Conservation (phyloP, 2,797 vertebrate genomes). For the Acanthopagrus latus region DNA sequence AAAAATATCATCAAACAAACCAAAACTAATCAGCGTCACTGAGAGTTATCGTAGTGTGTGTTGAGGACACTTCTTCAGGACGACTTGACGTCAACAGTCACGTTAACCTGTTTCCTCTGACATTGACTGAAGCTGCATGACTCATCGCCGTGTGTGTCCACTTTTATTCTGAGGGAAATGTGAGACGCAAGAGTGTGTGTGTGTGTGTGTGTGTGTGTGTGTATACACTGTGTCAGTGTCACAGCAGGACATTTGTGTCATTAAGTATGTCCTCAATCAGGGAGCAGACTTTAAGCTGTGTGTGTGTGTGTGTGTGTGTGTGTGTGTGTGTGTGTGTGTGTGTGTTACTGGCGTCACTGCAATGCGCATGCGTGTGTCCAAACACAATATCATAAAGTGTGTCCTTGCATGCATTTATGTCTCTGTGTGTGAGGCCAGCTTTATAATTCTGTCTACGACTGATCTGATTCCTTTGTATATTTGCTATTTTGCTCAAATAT, state of each 20-base stretch:
- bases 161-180: slow-evolving; percentile 40
- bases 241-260: slow-evolving; percentile 69
- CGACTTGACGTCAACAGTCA: slow-evolving; percentile 18
- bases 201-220: slow-evolving; percentile 23
- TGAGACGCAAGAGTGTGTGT: slow-evolving; percentile 29
- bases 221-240: slow-evolving; percentile 20
- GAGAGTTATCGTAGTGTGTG: neutral
- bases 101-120: slow-evolving; percentile 42
- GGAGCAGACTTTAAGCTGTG: slow-evolving; percentile 29
- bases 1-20: neutral
- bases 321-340: slow-evolving; percentile 16
- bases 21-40: neutral
- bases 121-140: slow-evolving; percentile 47
- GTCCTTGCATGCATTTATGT: slow-evolving; percentile 23
- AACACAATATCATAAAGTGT: slow-evolving; percentile 39
- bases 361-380: neutral
- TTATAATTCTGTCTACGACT: neutral
- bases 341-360: neutral
- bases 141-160: slow-evolving; percentile 51
- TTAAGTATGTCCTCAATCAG: slow-evolving; percentile 69
- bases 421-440: neutral
- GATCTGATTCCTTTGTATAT: neutral
- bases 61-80: slow-evolving; percentile 31
- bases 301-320: slow-evolving; percentile 23
- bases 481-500: neutral